Evolutionary conservation across 2,113 vertebrate species (phyloP), one percentile per base, ranked within the genome.

Genomic region (Spermophilus dauricus): DNA sequence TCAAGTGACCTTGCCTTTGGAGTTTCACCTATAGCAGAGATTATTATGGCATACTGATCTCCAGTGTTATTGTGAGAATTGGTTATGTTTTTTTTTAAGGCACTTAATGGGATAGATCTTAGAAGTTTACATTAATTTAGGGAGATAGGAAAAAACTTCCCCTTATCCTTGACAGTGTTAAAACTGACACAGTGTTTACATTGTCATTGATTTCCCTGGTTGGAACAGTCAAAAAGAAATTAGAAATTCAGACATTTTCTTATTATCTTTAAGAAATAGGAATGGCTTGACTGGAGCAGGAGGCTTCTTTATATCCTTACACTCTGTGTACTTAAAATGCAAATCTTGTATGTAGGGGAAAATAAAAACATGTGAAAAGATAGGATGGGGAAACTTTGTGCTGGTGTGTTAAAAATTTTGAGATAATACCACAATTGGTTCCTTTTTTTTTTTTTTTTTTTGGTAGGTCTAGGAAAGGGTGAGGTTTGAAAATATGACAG

Each of bases 161-260:
- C 8, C 34, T 32, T 56, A 56, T n/a, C 69, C 51, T 93, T 86
- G 24, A 76, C 22, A 87, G 12, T 78, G 5, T 92, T 69, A 72
- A 95, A 96, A 94, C 61, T 11, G n/a, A 53, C 56, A 92, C 13
- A 58, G 22, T 89, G 73, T 91, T 91, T 34, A 28, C n/a, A 72
- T 58, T 78, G 34, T 48, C 78, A 22, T 22, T 88, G 45, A 53
- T 45, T 80, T 86, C 22, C 34, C 34, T 26, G 81, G 6, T 56
- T 75, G 37, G 12, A 90, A 37, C 28, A 67, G 22, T 82, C 56
- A 83, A 85, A 84, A 93, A 75, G 77, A 73, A 76, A 73, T 73
- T 18, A 89, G 53, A 45, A 56, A 69, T 73, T 37, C 28, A 89
- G 45, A 37, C 77, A 77, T 48, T 91, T 95, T 86, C 61, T 30